These are phyloP conservation scores for Sander lucioperca DNA, from an alignment of 2,113 vertebrate species.

Conservation along the genomic window DNA sequence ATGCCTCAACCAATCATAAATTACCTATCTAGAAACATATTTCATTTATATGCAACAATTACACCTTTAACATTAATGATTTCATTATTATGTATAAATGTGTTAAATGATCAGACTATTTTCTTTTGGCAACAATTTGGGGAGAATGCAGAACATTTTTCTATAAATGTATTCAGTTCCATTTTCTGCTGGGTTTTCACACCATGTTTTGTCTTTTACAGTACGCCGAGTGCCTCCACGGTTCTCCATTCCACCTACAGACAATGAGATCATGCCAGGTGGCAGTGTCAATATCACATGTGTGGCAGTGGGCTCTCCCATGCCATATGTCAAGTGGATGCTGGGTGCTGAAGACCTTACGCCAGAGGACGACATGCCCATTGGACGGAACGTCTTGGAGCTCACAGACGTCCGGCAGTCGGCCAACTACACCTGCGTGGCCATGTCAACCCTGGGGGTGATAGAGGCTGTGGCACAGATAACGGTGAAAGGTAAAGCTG, in stretches of 20 bases:
- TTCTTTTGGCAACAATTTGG: slow-evolving; percentile 47
- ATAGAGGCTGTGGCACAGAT: slow-evolving; percentile 99
- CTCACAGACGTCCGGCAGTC: slow-evolving; percentile 98
- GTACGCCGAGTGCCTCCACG: slow-evolving; percentile 97
- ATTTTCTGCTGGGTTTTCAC: slow-evolving; percentile 67
- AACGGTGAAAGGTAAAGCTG: slow-evolving; percentile 93
- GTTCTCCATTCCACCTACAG: slow-evolving; percentile 98
- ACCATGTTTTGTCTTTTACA: slow-evolving; percentile 82
- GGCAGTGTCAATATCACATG: slow-evolving; percentile 99
- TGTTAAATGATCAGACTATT: not conserved
- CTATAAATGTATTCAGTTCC: slow-evolving; percentile 14
- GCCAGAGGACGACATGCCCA: slow-evolving; percentile 99
- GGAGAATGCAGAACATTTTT: not conserved
- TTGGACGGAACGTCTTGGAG: slow-evolving; percentile 98
- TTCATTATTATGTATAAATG: not conserved
- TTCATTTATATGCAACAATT: not conserved
- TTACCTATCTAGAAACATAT: slow-evolving; percentile 57
- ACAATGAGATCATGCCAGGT: slow-evolving; percentile 99
- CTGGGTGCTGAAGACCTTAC: slow-evolving; percentile 97
- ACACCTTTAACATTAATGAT: not conserved
- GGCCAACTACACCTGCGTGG: slow-evolving; percentile 98
- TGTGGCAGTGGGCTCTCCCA: slow-evolving; percentile 98
- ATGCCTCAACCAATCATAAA: slow-evolving; percentile 56
- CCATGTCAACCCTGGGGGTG: slow-evolving; percentile 98
- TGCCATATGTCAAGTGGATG: slow-evolving; percentile 99